Base-by-base conservation (phyloP, 2,888 invertebrate genomes). In the Junonia oenone region DNA sequence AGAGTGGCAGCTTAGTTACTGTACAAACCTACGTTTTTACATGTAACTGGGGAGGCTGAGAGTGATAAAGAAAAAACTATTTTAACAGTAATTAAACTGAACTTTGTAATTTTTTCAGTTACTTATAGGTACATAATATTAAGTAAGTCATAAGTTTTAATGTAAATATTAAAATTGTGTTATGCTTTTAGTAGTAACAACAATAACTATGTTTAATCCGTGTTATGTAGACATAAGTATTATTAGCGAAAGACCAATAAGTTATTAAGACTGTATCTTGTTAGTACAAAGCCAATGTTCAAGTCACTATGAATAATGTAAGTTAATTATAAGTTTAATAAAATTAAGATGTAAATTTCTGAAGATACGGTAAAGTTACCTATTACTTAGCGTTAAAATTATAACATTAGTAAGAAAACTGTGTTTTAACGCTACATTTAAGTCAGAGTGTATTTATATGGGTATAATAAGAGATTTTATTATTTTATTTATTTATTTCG, bases 301-400 rank as follows among this genome's bases (percentile, higher is more conserved):
- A 51, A 59, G 58, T 60, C 56, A 56, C 47, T 61, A 55, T 45
- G n/a, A 48, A 19, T 43, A 37, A 27, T 31, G 19, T 58, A 50
- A 51, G 8, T 62, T 14, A 14, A 27, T 43, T 15, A 35, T 51
- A 2, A 33, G n/a, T 9, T 43, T 40, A 35, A n/a, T 40, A 47
- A 22, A 19, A 55, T 49, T 62, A 50, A 61, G 56, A 47, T 80
- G 77, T 81, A 81, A 62, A 81, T 75, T 73, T 19, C 61, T 62
- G 67, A 68, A 51, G 55, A 67, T 70, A 73, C 87, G 87, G 87
- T 87, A 64, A 76, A 75, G 88, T 88, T 88, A 87, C 87, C 88
- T 87, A 87, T 79, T 80, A 80, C 5, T 63, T 73, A 73, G 56
- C 46, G 60, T 61, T 62, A 61, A 58, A 49, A 57, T 61, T 14